Base-by-base conservation (phyloP, 2,113 vertebrate genomes). In the Ameiurus melas region DNA sequence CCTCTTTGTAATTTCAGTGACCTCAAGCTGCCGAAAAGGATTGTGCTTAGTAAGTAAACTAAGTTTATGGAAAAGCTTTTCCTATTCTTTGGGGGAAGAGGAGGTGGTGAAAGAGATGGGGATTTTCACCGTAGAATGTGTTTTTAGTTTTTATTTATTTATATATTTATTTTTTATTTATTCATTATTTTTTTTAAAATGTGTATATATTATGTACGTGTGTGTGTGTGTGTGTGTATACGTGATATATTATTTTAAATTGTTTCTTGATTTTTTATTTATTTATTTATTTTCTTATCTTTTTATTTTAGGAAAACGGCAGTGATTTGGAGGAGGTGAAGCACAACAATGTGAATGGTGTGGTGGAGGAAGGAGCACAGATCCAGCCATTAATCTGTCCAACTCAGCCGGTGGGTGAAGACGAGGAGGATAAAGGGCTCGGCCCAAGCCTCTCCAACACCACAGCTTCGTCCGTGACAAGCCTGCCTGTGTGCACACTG, bases 391-490 rank as follows among this genome's bases (percentile, higher is more conserved):
- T 86, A 22, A 27, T 83, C n/a, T 27, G 58, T 53, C 0, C 33
- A 17, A 66, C 66, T 58, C 82, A 75, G 70, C 79, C 12, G 92
- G 94, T 93, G 94, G 92, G 93, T 92, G 12, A 55, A 33, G 89
- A 90, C 53, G 94, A 95, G 14, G 90, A 93, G 91, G 86, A 89
- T 60, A 86, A 71, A 58, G 90, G 73, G 16, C 89, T 95, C 57
- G 93, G 90, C 33, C 84, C 92, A 79, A 94, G 92, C 92, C 89
- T 91, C 70, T 27, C 30, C 89, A 94, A 93, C 93, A 94, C 94
- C n/a, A 87, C 93, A 90, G 93, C 90, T 89, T 94, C 93, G 91
- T 95, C 94, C 17, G 93, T 93, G 88, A 88, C 85, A 86, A 95
- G 92, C 81, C 90, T 95, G 91, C 17, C 33, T 55, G 6, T 89